These are phyloP conservation scores for Sapajus apella DNA, from an alignment of 2,113 vertebrate genomes.

Conservation along the genomic window DNA sequence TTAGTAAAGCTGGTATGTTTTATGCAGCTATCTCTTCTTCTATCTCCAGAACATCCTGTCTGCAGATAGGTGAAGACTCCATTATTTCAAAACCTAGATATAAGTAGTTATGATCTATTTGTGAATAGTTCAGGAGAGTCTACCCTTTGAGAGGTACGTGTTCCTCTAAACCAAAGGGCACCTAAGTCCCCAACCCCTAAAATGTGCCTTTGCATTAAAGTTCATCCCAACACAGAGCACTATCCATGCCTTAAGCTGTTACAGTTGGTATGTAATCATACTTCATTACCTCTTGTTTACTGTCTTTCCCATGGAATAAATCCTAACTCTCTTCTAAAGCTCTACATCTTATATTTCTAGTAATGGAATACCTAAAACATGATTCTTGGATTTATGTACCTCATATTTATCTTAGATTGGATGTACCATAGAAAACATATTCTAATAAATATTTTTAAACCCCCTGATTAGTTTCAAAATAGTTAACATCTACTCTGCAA, in stretches of 20 bases:
- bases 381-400: background rate
- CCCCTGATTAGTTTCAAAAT: slow-evolving; percentile 39
- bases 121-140: background rate
- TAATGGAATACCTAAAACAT: background rate
- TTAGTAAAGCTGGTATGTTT: background rate
- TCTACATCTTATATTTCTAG: background rate
- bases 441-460: slow-evolving; percentile 37
- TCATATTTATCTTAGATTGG: background rate
- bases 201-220: background rate
- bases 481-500: background rate
- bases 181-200: background rate
- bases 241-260: background rate
- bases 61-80: background rate
- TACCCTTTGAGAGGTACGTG: background rate
- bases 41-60: background rate
- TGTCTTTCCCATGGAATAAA: background rate
- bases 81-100: background rate
- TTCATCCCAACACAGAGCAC: background rate
- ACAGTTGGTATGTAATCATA: background rate
- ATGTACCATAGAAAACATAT: background rate
- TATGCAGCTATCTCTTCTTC: background rate
- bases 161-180: background rate
- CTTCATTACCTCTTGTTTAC: background rate
- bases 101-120: background rate
- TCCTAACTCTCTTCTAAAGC: background rate